Evolutionary conservation across 2,113 vertebrate species (phyloP), one percentile per base, ranked within the genome.

Genomic region (Ciconia stormi): DNA sequence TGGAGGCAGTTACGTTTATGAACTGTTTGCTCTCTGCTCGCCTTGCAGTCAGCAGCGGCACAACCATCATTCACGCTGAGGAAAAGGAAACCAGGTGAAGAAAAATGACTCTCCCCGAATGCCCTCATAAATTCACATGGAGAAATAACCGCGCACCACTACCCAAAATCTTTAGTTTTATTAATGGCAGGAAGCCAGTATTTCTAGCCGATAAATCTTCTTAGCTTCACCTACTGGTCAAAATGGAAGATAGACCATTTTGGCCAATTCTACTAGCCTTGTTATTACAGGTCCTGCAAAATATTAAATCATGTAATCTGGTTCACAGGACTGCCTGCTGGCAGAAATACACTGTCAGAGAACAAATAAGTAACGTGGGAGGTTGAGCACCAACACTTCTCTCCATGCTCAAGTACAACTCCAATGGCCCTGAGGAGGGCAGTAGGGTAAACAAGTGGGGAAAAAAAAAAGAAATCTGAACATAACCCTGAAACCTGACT

Each of bases 1-100:
- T 88, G 82, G 30, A 96, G 94, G 95, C 80, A 89, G 88, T 82
- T 71, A 53, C 20, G 25, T 95, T 96, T 97, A 95, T 95, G 90
- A 96, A 73, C 91, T 95, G 69, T 93, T 96, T 84, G 67, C 78
- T 79, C 78, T 52, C 83, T 66, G 85, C 91, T 91, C 6, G 4
- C 50, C 89, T 89, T 32, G 76, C 63, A 83, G 87, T 82, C 95
- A 63, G 95, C 83, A 95, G 44, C 14, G 2, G 71, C 44, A 58
- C 74, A 76, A 5, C 26, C 73, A 88, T 94, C 69, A 93, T 87
- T 94, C 89, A 94, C 90, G 61, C 79, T 1, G 5, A 96, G 80
- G 82, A 44, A 88, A 55, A 65, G 52, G 73, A 74, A 97, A 93
- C 34, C 83, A 84, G 88, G 66, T 29, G 34, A 95, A 96, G 96